Base-by-base conservation (phyloP, 2,113 vertebrate species). In the Triplophysa dalaica region DNA sequence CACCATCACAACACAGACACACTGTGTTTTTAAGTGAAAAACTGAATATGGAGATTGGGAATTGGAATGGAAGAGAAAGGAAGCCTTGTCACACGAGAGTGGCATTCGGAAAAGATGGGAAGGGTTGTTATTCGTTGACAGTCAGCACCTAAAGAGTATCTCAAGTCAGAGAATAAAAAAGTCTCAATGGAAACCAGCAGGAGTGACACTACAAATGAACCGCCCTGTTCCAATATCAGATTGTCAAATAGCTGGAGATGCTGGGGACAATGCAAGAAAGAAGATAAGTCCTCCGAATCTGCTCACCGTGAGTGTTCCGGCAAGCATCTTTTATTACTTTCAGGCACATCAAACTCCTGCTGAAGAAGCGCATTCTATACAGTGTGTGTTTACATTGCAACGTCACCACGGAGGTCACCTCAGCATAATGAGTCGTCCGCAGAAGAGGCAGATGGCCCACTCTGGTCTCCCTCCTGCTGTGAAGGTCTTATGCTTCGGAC, bases 391-490 rank as follows among this genome's bases (percentile, higher is more conserved):
- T 70, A 52, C 68, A 43, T 74, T 45, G 38, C 1, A 6, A 56
- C 50, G 21, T 61, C 43, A 66, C 12, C 8, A n/a, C 7, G 43
- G 72, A 81, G 70, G 63, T 81, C 38, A 81, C 52, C 70, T 50
- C 70, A 16, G 33, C 41, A 48, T 26, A 54, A 45, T 75, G 63
- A 48, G 63, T n/a, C 2, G 19, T 50, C 19, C 33, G 0, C 9
- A 29, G 45, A 22, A 14, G 7, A 50, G 67, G 26, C 58, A 79
- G 77, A 73, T 80, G 78, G 68, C 48, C 5, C n/a, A 5, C 14
- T 70, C n/a, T 79, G 60, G 77, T 64, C 19, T 72, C 68, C 45
- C 24, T 79, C 77, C 77, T 64, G 67, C 77, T 63, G 67, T 52
- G 48, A 17, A 62, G 60, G 58, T 75, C 73, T 75, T 17, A 12